Percentiles rank a stretch among this genome's conserved stretches.
Evolutionary conservation across 2,113 vertebrate species (phyloP).

Genomic region (Oenanthe oenanthe): DNA sequence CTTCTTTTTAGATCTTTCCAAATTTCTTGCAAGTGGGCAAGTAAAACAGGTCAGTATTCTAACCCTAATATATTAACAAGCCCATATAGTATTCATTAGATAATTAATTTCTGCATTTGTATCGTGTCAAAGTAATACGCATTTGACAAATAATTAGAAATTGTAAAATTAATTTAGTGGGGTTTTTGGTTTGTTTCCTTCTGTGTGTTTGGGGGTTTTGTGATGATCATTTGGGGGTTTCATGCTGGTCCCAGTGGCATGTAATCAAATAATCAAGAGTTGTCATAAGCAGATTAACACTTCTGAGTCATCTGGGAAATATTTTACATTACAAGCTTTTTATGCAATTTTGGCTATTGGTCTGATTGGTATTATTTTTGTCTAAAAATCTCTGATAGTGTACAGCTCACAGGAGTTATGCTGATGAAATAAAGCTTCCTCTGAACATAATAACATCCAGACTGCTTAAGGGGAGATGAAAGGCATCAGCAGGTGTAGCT

Average conservation of each 20-base stretch:
- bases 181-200: neutral
- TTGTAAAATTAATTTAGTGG: neutral
- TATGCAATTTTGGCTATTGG: slow-evolving; percentile 5
- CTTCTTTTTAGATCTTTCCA: neutral
- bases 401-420: neutral
- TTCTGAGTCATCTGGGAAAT: slow-evolving; percentile 69
- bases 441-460: neutral
- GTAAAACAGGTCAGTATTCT: neutral
- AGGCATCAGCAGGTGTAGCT: neutral
- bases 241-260: slow-evolving; percentile 22
- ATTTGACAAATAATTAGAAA: neutral
- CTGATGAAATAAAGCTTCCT: slow-evolving; percentile 9
- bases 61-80: neutral
- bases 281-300: slow-evolving; percentile 59
- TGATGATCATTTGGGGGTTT: neutral
- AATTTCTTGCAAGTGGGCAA: neutral
- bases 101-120: neutral
- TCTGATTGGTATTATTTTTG: slow-evolving; percentile 30
- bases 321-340: slow-evolving; percentile 55
- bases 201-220: neutral
- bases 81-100: neutral
- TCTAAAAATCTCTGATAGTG: neutral
- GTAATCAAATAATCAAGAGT: slow-evolving; percentile 77
- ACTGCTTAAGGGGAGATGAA: slow-evolving; percentile 1
- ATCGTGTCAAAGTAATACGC: neutral